Base-by-base conservation (phyloP, 2,888 invertebrate genomes). In the Choristoneura rosaceana region DNA sequence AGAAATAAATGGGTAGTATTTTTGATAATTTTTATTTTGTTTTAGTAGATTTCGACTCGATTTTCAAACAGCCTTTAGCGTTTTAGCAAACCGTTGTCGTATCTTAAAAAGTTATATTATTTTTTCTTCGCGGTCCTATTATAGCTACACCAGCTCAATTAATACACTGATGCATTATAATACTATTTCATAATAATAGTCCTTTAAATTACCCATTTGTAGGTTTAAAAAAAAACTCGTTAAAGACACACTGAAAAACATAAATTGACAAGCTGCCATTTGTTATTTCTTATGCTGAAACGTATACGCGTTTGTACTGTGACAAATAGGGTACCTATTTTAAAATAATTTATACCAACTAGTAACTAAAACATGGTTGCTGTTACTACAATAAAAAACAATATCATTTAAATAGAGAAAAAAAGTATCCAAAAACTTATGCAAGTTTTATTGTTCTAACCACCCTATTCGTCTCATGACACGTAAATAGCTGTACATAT, bases 391-490 rank as follows among this genome's bases (percentile, higher is more conserved):
- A 55, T 25, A 47, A 55, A 55, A 55, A 55, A 0, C 55, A 12
- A 12, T 12, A 55, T 25, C 25, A 10, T 55, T 9, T 3, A 45
- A 12, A 10, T 17, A 15, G 10, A 17, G 9, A 25, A 25, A 25
- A 25, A 4, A 10, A 2, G 17, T 17, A 12, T 25, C 25, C 12
- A 25, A 17, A 52, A 17, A 17, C 17, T 1, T 25, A 52, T 52
- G 52, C 17, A 52, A 52, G 52, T 52, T 52, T 52, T 52, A 52
- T 52, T 52, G 52, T 52, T 9, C n/a, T n/a, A n/a, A 9, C 15
- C 8, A 9, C 4, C 25, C 25, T 55, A 55, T 55, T 25, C 55
- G 12, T 55, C 10, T 4, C 55, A 3, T 10, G 12, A 55, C 50
- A 17, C 17, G 3, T 15, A 15, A 9, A 52, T 52, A 12, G 25